Conservation (phyloP, 2,113 vertebrate genomes). For the Mormyrus lacerda region DNA sequence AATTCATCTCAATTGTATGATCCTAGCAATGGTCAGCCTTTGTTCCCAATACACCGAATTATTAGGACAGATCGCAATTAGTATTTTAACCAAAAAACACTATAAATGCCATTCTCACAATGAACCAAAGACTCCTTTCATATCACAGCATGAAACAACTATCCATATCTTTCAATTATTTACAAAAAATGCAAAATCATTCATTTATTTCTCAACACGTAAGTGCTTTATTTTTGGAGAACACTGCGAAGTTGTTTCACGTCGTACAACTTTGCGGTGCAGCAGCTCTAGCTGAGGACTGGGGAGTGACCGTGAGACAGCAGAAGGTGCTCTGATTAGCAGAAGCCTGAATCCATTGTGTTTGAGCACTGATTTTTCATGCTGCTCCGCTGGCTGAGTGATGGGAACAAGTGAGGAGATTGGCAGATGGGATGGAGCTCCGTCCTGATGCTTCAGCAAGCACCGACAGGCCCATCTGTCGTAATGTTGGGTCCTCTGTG, state of each 20-base stretch:
- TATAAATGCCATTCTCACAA: background rate
- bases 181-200: background rate
- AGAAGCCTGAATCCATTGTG: constrained; percentile 41
- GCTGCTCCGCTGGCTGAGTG: constrained; percentile 16
- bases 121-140: background rate
- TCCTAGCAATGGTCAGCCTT: background rate
- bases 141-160: background rate
- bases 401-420: constrained; percentile 33
- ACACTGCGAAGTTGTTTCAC: background rate
- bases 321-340: constrained; percentile 27
- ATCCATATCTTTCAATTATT: background rate
- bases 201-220: background rate
- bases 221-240: background rate
- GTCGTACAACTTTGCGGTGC: background rate
- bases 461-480: constrained; percentile 51
- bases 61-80: background rate
- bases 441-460: constrained; percentile 23
- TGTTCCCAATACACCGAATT: background rate
- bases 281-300: too few relatives aligned
- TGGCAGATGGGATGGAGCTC: constrained; percentile 59
- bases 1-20: background rate
- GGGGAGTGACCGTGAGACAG: background rate
- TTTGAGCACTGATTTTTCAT: constrained; percentile 38
- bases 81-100: background rate
- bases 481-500: constrained; percentile 18